Conservation (phyloP, 2,888 invertebrate species). For the Acanthopleura granulata region DNA sequence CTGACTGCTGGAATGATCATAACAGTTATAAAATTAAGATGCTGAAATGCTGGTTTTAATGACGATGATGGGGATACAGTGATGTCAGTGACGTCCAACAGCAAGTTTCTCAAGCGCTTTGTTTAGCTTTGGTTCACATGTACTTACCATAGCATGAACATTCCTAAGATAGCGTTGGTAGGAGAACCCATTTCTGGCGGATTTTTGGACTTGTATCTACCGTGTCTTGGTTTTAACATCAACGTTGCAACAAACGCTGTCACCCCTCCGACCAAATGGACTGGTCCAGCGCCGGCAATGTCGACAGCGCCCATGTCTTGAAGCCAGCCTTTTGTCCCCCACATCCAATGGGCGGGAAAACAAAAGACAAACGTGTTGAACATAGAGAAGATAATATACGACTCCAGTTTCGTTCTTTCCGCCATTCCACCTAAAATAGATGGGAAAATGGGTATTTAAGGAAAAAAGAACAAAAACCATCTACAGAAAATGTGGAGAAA, state of each 20-base stretch:
- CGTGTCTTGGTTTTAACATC: constrained; percentile 53
- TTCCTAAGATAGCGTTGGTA: constrained; percentile 59
- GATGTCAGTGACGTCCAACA: too few relatives aligned
- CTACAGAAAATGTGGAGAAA: too few relatives aligned
- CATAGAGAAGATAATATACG: constrained; percentile 58
- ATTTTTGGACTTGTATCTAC: constrained; percentile 33
- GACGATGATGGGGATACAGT: too few relatives aligned
- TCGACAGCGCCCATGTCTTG: constrained; percentile 89
- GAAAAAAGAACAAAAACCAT: too few relatives aligned
- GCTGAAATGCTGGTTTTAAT: too few relatives aligned
- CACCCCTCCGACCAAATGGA: constrained; percentile 62
- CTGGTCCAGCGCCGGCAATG: constrained; percentile 75
- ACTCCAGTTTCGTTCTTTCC: constrained; percentile 51
- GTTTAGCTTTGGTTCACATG: too few relatives aligned
- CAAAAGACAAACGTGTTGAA: constrained; percentile 59
- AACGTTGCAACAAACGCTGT: constrained; percentile 59
- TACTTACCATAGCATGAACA: constrained; percentile 63
- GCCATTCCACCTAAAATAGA: constrained; percentile 53
- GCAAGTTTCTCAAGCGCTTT: too few relatives aligned
- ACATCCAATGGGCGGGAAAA: constrained; percentile 69
- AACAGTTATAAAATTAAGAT: too few relatives aligned
- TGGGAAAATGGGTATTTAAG: too few relatives aligned
- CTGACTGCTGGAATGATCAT: too few relatives aligned
- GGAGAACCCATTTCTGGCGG: constrained; percentile 54
- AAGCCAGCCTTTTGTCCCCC: constrained; percentile 74